These are phyloP conservation scores for Salpingus planirostris DNA, from an alignment of 2,888 invertebrate species.

Conservation along the genomic window DNA sequence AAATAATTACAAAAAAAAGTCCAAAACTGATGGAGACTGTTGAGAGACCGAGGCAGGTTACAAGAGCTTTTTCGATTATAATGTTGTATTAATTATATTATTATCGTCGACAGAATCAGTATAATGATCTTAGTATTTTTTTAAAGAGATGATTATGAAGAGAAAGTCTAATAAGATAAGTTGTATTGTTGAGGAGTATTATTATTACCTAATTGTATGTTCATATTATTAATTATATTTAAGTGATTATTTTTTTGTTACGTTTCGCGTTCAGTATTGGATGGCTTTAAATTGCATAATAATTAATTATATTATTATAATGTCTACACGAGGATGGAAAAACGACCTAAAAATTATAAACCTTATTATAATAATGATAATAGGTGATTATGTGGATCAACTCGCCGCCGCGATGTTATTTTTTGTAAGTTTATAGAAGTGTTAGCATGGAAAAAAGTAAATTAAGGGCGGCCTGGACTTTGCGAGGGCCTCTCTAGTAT, in stretches of 20 bases:
- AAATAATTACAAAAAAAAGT: no score
- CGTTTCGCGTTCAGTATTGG: slow-evolving; percentile 36
- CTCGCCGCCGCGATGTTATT: slow-evolving; percentile 34
- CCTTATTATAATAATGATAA: no score
- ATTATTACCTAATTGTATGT: slow-evolving; percentile 10
- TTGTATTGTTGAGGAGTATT: slow-evolving; percentile 19
- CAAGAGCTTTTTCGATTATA: slow-evolving; percentile 27
- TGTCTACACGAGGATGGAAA: no score
- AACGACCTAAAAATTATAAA: slow-evolving; percentile 27
- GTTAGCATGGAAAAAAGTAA: slow-evolving; percentile 11
- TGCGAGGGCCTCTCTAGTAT: slow-evolving; percentile 21
- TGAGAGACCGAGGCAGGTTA: slow-evolving; percentile 34
- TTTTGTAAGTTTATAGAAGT: slow-evolving; percentile 39
- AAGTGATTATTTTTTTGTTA: slow-evolving; percentile 14
- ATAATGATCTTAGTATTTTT: slow-evolving; percentile 15
- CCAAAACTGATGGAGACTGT: no score
- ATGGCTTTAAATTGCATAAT: slow-evolving; percentile 38
- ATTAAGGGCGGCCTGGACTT: neutral
- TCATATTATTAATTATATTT: slow-evolving; percentile 3
- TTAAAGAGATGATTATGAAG: no score
- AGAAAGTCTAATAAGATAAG: no score
- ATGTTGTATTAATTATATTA: slow-evolving; percentile 4
- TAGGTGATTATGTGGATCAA: slow-evolving; percentile 27
- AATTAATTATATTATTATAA: no score
- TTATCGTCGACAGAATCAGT: slow-evolving; percentile 28